phyloP scores from a whole-genome alignment of 2,797 vertebrate genomes.

The Lepus oiostolus region DNA sequence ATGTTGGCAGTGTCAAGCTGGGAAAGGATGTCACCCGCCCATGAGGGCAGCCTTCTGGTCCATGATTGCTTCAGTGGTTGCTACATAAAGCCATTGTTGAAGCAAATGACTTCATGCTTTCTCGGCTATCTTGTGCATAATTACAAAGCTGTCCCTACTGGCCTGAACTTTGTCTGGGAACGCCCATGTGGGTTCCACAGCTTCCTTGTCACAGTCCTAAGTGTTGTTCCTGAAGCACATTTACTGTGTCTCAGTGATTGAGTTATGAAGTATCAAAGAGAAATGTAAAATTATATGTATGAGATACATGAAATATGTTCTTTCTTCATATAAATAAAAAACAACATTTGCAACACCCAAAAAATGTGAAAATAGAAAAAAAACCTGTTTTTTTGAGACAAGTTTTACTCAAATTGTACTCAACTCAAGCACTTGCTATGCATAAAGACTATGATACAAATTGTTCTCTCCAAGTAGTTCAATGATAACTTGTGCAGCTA shows the following conservation, averaged over 20 bases:
- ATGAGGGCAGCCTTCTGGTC: too few species aligned
- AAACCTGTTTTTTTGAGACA: too few species aligned
- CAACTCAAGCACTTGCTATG: too few species aligned
- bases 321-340: too few species aligned
- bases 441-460: too few species aligned
- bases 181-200: background rate
- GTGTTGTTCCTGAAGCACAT: background rate
- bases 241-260: background rate
- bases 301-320: too few species aligned
- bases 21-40: background rate
- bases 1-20: background rate
- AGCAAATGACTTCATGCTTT: background rate
- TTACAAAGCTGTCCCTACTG: background rate
- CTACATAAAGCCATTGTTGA: background rate
- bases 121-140: background rate
- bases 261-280: background rate
- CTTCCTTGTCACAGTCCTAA: background rate
- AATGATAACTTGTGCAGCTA: too few species aligned
- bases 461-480: too few species aligned
- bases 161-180: background rate
- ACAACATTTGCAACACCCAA: too few species aligned
- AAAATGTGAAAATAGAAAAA: too few species aligned
- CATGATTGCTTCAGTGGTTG: background rate
- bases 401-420: too few species aligned
- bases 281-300: too few species aligned